Base-by-base conservation (phyloP, 2,888 invertebrate genomes). In the Clunio marinus region DNA sequence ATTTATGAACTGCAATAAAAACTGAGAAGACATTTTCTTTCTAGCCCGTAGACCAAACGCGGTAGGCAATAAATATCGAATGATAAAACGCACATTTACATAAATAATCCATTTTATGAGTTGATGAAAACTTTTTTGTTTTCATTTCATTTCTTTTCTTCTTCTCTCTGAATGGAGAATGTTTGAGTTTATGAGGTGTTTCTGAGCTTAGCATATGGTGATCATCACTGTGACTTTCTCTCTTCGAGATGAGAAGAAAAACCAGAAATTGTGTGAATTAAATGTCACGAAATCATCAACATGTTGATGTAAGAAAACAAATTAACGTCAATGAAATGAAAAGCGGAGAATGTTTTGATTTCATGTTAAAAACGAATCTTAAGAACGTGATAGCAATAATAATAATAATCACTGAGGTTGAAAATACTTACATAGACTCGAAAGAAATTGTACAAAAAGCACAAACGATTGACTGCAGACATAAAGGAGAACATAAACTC, bases 401-500 rank as follows among this genome's bases (percentile, higher is more conserved):
- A n/a, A n/a, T n/a, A n/a, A 60, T 60, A n/a, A 5, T 20, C 32
- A 25, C 28, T 41, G 41, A 10, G 41, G 10, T 45, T 24, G 63
- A 41, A n/a, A n/a, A n/a, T n/a, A n/a, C n/a, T n/a, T n/a, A n/a
- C n/a, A n/a, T n/a, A n/a, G n/a, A n/a, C n/a, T n/a, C n/a, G n/a
- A n/a, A n/a, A n/a, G n/a, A n/a, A n/a, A n/a, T n/a, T n/a, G n/a
- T n/a, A n/a, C n/a, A n/a, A 41, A 63, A 22, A 60, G 28, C 45
- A 15, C 45, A 45, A 63, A n/a, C 7, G 25, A 60, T 35, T 60
- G 37, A 60, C n/a, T 35, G 37, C 32, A 35, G 37, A 60, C 60
- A 35, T 32, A 25, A 60, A 60, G 35, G 32, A 63, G 63, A 63
- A 59, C 8, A 59, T 58, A 59, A 59, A 32, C 59, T 59, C 37